These are phyloP conservation scores for Geococcyx californianus DNA, from an alignment of 2,113 vertebrate genomes.

Conservation along the genomic window DNA sequence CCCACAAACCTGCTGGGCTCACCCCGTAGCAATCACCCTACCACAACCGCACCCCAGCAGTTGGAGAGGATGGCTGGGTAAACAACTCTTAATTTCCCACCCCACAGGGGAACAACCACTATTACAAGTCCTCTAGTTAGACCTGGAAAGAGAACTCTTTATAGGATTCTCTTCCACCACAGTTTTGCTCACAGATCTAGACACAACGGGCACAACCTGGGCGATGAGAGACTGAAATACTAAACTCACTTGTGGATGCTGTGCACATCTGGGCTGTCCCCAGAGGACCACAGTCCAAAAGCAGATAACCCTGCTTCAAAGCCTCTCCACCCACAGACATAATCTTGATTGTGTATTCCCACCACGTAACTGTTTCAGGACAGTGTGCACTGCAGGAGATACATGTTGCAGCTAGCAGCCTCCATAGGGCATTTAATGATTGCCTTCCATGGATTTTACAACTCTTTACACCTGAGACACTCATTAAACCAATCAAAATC, in stretches of 20 bases:
- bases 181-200: not conserved
- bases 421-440: not conserved
- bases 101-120: not conserved
- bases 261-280: not conserved
- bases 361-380: not conserved
- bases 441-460: not conserved
- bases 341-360: not conserved
- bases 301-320: not conserved
- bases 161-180: rapidly evolving
- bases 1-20: rapidly evolving
- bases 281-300: not conserved
- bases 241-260: not conserved
- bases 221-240: rapidly evolving
- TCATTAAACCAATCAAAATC: not conserved
- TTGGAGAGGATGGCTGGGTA: not conserved
- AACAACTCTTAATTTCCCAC: not conserved
- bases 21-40: rapidly evolving
- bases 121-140: not conserved
- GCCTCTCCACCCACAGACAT: not conserved
- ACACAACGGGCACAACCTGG: not conserved
- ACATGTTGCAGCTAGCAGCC: not conserved
- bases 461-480: not conserved
- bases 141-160: not conserved
- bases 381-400: not conserved
- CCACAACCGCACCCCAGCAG: not conserved